phyloP scores from a whole-genome alignment of 1,140 invertebrate species.

The Drosophila navojoa region DNA sequence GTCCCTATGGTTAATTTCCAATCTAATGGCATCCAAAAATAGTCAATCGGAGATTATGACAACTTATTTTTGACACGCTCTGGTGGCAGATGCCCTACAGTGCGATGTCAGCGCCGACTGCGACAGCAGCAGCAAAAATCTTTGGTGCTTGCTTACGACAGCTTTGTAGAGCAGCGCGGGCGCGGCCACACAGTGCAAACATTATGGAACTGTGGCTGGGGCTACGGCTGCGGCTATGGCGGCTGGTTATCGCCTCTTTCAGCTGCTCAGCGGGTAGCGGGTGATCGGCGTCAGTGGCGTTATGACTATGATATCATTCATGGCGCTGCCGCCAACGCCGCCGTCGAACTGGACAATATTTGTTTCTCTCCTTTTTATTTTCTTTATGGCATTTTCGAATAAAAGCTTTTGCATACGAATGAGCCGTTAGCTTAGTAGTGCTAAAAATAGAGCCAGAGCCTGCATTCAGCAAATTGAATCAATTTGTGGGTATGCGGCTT shows the following conservation, averaged over 20 bases:
- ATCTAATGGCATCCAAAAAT: no score
- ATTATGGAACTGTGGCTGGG: background rate
- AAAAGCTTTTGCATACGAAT: slow-evolving; percentile 59
- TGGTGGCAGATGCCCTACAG: no score
- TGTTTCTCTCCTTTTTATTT: slow-evolving; percentile 31
- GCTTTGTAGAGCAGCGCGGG: slow-evolving; percentile 50
- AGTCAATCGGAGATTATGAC: no score
- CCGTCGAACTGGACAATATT: slow-evolving; percentile 58
- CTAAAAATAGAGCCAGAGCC: slow-evolving; percentile 49
- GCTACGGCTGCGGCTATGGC: no score
- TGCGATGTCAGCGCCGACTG: slow-evolving; percentile 5
- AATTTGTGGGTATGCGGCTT: slow-evolving; percentile 15
- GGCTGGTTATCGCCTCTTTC: slow-evolving; percentile 45
- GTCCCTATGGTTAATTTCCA: no score
- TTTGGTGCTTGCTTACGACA: slow-evolving; percentile 67
- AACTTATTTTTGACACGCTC: no score
- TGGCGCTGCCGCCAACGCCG: slow-evolving; percentile 45
- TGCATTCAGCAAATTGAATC: slow-evolving; percentile 16
- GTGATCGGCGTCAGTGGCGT: slow-evolving; percentile 19
- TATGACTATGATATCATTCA: slow-evolving; percentile 74
- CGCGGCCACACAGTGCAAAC: background rate
- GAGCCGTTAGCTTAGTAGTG: slow-evolving; percentile 46
- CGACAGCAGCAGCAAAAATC: slow-evolving; percentile 42
- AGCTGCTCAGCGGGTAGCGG: slow-evolving; percentile 28
- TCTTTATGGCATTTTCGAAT: slow-evolving; percentile 59